Percentiles rank a stretch among this genome's conserved stretches.
phyloP scores from a whole-genome alignment of 2,888 invertebrate genomes.

The Caenorhabditis afra region DNA sequence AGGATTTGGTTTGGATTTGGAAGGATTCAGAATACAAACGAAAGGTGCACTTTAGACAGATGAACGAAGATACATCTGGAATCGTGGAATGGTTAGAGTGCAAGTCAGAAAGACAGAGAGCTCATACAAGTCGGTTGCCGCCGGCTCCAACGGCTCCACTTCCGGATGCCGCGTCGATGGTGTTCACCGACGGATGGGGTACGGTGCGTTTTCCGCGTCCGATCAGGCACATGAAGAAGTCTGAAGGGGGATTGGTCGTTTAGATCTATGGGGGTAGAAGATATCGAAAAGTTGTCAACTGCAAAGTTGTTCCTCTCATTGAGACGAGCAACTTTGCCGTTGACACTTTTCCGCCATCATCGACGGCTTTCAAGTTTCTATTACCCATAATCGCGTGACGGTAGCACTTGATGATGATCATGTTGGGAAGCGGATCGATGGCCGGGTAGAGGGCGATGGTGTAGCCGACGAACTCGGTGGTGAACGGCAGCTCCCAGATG shows the following conservation, averaged over 20 bases:
- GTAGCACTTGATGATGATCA: constrained; percentile 48
- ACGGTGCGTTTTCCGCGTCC: constrained; percentile 30
- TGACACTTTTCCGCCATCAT: too few species aligned
- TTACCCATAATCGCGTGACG: constrained; percentile 37
- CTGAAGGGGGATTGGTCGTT: constrained; percentile 6
- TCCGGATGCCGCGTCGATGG: constrained; percentile 40
- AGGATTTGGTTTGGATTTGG: too few species aligned
- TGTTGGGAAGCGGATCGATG: constrained; percentile 43
- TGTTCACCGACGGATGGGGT: constrained; percentile 26
- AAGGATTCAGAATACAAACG: constrained; percentile 18
- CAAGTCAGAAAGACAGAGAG: constrained; percentile 19
- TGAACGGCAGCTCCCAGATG: constrained; percentile 42
- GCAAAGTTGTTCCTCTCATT: not conserved
- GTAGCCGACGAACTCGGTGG: constrained; percentile 36
- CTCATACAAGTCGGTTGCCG: constrained; percentile 26
- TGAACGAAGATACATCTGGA: not conserved
- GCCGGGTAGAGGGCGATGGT: constrained; percentile 44
- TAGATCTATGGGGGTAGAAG: too few species aligned
- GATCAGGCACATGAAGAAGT: constrained; percentile 32
- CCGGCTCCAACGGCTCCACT: constrained; percentile 8
- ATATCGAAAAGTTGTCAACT: too few species aligned
- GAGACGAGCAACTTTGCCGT: not conserved
- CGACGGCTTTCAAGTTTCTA: not conserved
- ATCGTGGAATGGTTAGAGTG: not conserved
- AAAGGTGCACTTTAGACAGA: not conserved